Conservation (phyloP, 2,797 vertebrate genomes). For the Enteromius unitaeniatus region DNA sequence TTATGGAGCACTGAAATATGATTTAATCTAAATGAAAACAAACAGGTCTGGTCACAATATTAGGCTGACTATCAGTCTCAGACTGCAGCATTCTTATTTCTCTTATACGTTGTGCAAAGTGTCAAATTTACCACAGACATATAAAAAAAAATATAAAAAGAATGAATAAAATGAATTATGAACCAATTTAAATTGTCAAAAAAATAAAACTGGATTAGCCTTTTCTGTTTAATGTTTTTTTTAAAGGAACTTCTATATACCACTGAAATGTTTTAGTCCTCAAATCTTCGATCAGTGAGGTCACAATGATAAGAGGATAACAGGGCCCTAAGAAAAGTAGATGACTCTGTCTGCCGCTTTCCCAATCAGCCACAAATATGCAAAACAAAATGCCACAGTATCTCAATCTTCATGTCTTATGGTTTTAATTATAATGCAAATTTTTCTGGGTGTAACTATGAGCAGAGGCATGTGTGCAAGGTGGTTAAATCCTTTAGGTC, state of each 20-base stretch:
- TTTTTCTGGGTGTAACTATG: conserved; percentile 27
- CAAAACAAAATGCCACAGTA: conserved; percentile 20
- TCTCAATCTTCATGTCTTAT: conserved; percentile 4
- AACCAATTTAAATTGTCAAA: background rate
- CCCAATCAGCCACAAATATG: conserved; percentile 44
- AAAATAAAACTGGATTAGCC: background rate
- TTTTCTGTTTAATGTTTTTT: background rate
- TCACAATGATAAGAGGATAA: conserved; percentile 25
- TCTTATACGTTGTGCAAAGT: background rate
- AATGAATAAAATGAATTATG: background rate
- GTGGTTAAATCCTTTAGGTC: conserved; percentile 32
- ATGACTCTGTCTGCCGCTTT: conserved; percentile 21
- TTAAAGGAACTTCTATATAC: background rate
- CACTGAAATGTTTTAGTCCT: background rate
- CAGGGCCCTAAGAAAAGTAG: conserved; percentile 9
- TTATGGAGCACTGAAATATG: conserved; percentile 33
- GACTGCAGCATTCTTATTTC: background rate
- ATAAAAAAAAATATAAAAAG: background rate
- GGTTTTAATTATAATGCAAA: conserved; percentile 49
- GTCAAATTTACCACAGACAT: background rate
- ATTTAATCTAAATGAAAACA: conserved; percentile 27
- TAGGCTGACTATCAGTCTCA: background rate
- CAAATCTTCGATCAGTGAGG: conserved; percentile 21
- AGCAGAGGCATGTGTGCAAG: conserved; percentile 33
- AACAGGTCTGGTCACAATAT: conserved; percentile 18